Evolutionary conservation across 2,113 vertebrate genomes (phyloP), one percentile per base, ranked within the genome.

Genomic region (Psettodes erumei): DNA sequence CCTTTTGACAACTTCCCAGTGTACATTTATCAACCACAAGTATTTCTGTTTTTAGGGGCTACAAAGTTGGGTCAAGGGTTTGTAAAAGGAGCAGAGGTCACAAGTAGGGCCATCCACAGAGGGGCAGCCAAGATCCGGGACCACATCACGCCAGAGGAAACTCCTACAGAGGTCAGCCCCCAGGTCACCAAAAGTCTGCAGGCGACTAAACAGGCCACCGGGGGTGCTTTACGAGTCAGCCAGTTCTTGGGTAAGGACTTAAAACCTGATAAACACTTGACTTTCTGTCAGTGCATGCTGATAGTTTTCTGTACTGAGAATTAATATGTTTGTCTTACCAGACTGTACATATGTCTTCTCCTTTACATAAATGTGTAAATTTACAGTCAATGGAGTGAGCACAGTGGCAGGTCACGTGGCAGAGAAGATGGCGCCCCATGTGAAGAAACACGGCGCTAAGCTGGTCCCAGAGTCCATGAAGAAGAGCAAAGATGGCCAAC

Each of bases 381-480:
- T 58, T 51, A 56, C 89, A 99, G 98, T 99, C 59, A 94, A 96
- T 62, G 97, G 97, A 0, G 93, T 99, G n/a, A 96, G 96, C 75
- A 91, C 92, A 3, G 93, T 98, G 75, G 95, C 95, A 0, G 96
- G 89, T 61, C 95, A 91, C 79, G 94, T 98, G 0, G 96, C 96
- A 53, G 97, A 92, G 71, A 97, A 98, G 86, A 73, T 99, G 43
- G 95, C 95, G 19, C 97, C 96, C 3, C 96, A 98, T 0, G 94
- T 99, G 55, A 98, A 98, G 92, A 98, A 97, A 77, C 96, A 99
- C 0, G 96, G 97, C 32, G 90, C 94, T 80, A 99, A 97, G 88
- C 92, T 99, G 68, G 90, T 99, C 76, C 97, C 98, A 42, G 96
- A 98, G 68, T 95, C 96, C 28, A 74, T 99, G 79, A 99, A 96